Base-by-base conservation (phyloP, 23 tunicate species). In the Trididemnum nubilum region DNA sequence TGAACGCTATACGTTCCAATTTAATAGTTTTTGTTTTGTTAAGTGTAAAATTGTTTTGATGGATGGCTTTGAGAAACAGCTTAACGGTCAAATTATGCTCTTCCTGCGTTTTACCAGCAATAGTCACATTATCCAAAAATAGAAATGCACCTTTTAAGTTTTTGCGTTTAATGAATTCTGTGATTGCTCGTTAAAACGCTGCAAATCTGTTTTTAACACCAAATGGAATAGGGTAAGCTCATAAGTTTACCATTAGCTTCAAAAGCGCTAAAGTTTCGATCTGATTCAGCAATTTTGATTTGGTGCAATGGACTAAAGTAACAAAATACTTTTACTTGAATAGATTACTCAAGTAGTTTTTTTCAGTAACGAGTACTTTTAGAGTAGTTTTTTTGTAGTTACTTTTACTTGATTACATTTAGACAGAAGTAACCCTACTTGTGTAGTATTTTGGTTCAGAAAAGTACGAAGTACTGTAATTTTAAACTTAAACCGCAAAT, bases 111-210 rank as follows among this genome's bases (percentile, higher is more conserved):
- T 29, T 22, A 29, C 83, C 83, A 22, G 78, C 83, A 23, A 79
- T 32, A 15, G 83, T 79, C 7, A 79, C 35, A 71, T 79, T 65
- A 36, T 79, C 40, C 83, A 64, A n/a, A n/a, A n/a, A n/a, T n/a
- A n/a, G n/a, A n/a, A n/a, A n/a, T n/a, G n/a, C n/a, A n/a, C n/a
- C n/a, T n/a, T n/a, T n/a, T n/a, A n/a, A n/a, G n/a, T n/a, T n/a
- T n/a, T n/a, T n/a, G n/a, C n/a, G n/a, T n/a, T n/a, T n/a, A n/a
- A n/a, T n/a, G n/a, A n/a, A n/a, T n/a, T n/a, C n/a, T n/a, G n/a
- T n/a, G n/a, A n/a, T n/a, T n/a, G n/a, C n/a, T n/a, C n/a, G n/a
- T n/a, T n/a, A n/a, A n/a, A n/a, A n/a, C n/a, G n/a, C n/a, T n/a
- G n/a, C n/a, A n/a, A n/a, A n/a, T n/a, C n/a, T n/a, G n/a, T 76